Conservation (phyloP, 2,888 invertebrate genomes). For the Rhagonycha lutea region DNA sequence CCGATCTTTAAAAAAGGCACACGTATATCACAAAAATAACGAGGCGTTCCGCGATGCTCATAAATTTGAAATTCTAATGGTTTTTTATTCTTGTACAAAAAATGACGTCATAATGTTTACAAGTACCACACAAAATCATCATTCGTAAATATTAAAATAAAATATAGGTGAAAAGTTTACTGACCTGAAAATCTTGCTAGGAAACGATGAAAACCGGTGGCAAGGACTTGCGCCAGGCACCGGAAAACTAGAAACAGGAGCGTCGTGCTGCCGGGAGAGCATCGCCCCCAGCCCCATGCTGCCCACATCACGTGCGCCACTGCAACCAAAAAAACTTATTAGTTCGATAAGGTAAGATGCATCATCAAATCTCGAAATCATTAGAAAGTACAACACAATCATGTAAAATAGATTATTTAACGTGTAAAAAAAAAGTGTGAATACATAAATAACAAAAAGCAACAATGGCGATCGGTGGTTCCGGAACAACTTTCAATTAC, state of each 20-base stretch:
- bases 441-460: conserved; percentile 1
- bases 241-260: conserved; percentile 50
- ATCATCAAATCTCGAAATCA: conserved; percentile 9
- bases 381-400: conserved; percentile 22
- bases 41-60: not conserved
- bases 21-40: not conserved
- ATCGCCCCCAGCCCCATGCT: conserved; percentile 50
- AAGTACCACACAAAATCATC: not conserved
- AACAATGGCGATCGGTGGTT: conserved; percentile 18
- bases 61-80: not conserved
- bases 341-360: conserved; percentile 13
- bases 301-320: conserved; percentile 60
- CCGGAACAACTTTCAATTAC: conserved; percentile 18
- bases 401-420: not conserved
- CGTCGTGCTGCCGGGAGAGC: conserved; percentile 47
- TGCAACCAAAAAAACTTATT: conserved; percentile 45
- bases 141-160: not conserved
- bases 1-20: not conserved
- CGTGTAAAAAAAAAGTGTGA: conserved; percentile 17
- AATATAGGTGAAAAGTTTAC: conserved; percentile 43
- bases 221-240: conserved; percentile 54
- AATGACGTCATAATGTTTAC: not conserved
- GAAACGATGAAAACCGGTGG: conserved; percentile 58
- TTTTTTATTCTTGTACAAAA: not conserved
- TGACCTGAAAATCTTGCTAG: conserved; percentile 66